Conservation (phyloP, 2,113 vertebrate species). For the Notiomystis cincta region DNA sequence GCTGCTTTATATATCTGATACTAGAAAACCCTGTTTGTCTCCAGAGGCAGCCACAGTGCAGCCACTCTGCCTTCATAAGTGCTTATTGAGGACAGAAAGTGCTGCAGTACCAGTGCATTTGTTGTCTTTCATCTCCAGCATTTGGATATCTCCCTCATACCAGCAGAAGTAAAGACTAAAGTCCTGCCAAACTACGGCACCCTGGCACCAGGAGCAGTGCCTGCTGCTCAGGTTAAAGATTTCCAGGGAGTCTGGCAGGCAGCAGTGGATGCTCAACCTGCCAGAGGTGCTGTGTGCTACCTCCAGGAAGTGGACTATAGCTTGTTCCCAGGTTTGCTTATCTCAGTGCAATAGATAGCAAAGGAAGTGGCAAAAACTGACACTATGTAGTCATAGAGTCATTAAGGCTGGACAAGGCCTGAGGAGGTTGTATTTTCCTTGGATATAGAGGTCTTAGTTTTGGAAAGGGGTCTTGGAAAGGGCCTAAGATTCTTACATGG, state of each 20-base stretch:
- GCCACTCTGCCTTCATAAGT: not conserved
- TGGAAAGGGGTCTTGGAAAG: not conserved
- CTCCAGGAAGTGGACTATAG: not conserved
- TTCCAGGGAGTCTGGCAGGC: not conserved
- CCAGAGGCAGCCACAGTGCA: not conserved
- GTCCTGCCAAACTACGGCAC: not conserved
- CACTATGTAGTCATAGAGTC: not conserved
- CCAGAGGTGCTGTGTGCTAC: not conserved
- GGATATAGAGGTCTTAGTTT: not conserved
- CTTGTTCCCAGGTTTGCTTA: not conserved
- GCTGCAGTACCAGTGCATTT: not conserved
- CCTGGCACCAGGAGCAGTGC: not conserved
- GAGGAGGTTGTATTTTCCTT: not conserved
- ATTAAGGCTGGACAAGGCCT: not conserved
- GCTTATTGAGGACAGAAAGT: not conserved
- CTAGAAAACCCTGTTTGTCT: not conserved
- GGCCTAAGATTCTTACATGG: not conserved
- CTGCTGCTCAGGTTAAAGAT: not conserved
- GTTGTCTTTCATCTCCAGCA: not conserved
- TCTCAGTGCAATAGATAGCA: accelerated
- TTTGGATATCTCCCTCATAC: not conserved
- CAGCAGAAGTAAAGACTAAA: not conserved
- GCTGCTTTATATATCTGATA: not conserved
- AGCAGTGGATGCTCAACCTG: accelerated
- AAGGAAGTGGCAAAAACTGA: not conserved